A percentile compares a stretch with the other conserved stretches of the same genome.
Conservation (phyloP, 1,140 invertebrate genomes). For the Gyrodactylus bullatarudis region DNA sequence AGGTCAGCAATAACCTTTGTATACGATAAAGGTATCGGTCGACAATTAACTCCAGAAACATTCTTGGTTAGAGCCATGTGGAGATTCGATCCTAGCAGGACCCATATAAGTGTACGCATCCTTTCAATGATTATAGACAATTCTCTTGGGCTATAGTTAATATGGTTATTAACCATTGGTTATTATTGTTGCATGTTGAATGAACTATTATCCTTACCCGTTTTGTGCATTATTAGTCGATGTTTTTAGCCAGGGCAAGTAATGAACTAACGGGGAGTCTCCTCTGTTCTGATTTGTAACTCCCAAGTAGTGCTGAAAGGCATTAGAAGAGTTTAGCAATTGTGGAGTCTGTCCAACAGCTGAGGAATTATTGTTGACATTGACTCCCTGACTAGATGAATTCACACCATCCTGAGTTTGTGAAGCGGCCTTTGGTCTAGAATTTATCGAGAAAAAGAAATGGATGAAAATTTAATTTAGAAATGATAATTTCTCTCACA, state of each 20-base stretch:
- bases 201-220: slow-evolving; percentile 33
- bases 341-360: too few relatives aligned
- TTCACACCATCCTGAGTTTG: too few relatives aligned
- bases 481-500: too few relatives aligned
- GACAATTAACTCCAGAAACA: slow-evolving; percentile 24
- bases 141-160: slow-evolving; percentile 36
- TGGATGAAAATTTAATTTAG: too few relatives aligned
- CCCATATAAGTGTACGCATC: slow-evolving; percentile 66
- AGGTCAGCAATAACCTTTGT: slow-evolving; percentile 81
- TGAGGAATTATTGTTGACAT: too few relatives aligned
- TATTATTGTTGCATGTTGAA: too few relatives aligned
- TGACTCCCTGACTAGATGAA: too few relatives aligned
- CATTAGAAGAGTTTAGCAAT: too few relatives aligned
- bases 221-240: slow-evolving; percentile 45
- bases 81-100: slow-evolving; percentile 59
- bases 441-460: too few relatives aligned
- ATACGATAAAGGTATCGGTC: slow-evolving; percentile 69
- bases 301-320: too few relatives aligned
- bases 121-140: slow-evolving; percentile 75
- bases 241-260: slow-evolving; percentile 64
- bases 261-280: slow-evolving; percentile 32
- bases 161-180: background rate
- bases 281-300: background rate
- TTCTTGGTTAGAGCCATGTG: slow-evolving; percentile 33
- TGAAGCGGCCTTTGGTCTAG: too few relatives aligned